Conservation (phyloP, 2,113 vertebrate genomes). For the Nibea coibor region DNA sequence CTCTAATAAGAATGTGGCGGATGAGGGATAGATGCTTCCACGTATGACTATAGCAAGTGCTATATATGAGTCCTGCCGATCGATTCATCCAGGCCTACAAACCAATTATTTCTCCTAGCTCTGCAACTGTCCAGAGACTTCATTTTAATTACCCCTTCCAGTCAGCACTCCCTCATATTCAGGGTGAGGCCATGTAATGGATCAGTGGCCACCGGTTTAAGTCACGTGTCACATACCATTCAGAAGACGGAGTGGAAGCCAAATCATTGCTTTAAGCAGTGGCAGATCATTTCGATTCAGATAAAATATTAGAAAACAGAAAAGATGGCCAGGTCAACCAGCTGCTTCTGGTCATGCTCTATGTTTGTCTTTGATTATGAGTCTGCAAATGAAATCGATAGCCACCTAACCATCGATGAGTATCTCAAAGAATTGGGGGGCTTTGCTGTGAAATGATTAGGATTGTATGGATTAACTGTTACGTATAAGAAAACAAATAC, state of each 20-base stretch:
- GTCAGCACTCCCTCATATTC: slow-evolving; percentile 60
- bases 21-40: slow-evolving; percentile 28
- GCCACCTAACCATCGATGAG: not conserved
- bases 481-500: not conserved
- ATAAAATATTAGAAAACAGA: not conserved
- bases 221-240: slow-evolving; percentile 11
- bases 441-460: not conserved
- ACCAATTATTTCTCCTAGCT: slow-evolving; percentile 64
- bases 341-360: not conserved
- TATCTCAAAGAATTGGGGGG: not conserved
- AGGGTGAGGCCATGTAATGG: slow-evolving; percentile 26
- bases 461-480: too few species aligned
- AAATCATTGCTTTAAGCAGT: not conserved
- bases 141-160: slow-evolving; percentile 65
- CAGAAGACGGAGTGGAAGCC: not conserved
- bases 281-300: not conserved
- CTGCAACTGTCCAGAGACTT: slow-evolving; percentile 38
- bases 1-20: slow-evolving; percentile 14
- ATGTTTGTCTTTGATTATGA: not conserved
- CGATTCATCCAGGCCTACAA: slow-evolving; percentile 50
- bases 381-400: too few species aligned
- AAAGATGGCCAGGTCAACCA: not conserved
- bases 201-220: slow-evolving; percentile 36
- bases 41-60: slow-evolving; percentile 18
- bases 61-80: slow-evolving; percentile 46